These are phyloP conservation scores for Pollicipes pollicipes DNA, from an alignment of 1,140 invertebrate genomes.

Conservation along the genomic window DNA sequence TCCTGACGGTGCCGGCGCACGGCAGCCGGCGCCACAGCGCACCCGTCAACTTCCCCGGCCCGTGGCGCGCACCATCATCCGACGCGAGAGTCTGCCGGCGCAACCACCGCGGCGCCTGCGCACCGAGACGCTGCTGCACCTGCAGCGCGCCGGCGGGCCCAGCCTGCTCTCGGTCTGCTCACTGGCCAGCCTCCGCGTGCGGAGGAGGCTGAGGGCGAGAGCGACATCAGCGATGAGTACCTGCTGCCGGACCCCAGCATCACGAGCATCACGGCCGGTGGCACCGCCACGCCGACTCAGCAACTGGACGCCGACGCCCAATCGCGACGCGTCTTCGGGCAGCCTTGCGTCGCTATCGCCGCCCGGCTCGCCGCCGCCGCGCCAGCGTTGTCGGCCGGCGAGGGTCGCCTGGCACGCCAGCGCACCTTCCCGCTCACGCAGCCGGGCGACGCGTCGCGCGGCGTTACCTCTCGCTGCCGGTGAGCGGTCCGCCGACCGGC, in stretches of 20 bases:
- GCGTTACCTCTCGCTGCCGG: not conserved
- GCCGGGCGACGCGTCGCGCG: not conserved
- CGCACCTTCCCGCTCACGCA: too few relatives aligned
- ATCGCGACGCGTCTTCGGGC: not conserved
- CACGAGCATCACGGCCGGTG: not conserved
- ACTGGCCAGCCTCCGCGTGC: not conserved
- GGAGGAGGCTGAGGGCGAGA: not conserved
- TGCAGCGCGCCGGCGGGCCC: not conserved
- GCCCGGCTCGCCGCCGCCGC: not conserved
- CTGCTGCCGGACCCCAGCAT: not conserved
- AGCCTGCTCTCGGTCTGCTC: too few relatives aligned
- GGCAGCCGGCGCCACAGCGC: slow-evolving; percentile 35
- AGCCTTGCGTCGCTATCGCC: not conserved
- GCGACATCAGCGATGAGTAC: not conserved
- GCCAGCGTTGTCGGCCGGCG: not conserved
- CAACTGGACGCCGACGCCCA: not conserved
- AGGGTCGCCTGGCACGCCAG: not conserved
- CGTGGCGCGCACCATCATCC: slow-evolving; percentile 26
- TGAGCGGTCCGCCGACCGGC: not conserved
- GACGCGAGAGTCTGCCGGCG: slow-evolving; percentile 36
- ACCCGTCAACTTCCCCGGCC: slow-evolving; percentile 30
- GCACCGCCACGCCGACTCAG: not conserved
- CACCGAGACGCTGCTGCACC: slow-evolving; percentile 14
- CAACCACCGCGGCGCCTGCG: slow-evolving; percentile 14
- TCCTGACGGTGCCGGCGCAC: slow-evolving; percentile 23